Conservation (phyloP, 1,140 invertebrate genomes). For the Pantala flavescens region DNA sequence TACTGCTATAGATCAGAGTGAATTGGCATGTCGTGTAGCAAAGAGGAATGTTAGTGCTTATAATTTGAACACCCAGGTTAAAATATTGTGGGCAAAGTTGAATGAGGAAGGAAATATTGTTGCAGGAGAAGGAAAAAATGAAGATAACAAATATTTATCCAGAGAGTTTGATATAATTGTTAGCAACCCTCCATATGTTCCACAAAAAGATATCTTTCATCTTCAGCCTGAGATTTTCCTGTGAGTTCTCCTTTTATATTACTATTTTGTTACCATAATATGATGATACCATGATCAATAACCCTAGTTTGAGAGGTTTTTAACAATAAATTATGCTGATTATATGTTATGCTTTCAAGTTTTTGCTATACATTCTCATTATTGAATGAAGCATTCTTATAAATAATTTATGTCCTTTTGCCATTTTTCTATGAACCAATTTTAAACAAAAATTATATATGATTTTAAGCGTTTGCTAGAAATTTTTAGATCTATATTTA, state of each 20-base stretch:
- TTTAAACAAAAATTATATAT: no score
- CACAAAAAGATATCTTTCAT: constrained; percentile 39
- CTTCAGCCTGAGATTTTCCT: constrained; percentile 48
- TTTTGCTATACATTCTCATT: no score
- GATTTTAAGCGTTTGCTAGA: no score
- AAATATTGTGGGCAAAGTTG: constrained; percentile 39
- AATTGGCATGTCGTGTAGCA: constrained; percentile 46
- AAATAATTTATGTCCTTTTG: no score
- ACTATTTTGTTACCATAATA: background rate
- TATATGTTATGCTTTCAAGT: no score
- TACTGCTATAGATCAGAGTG: constrained; percentile 48
- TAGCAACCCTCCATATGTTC: constrained; percentile 55
- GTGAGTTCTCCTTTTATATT: constrained; percentile 34
- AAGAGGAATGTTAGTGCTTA: constrained; percentile 43
- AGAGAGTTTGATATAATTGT: constrained; percentile 47
- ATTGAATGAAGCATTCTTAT: no score
- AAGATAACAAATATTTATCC: constrained; percentile 27
- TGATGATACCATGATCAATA: no score
- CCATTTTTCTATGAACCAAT: no score
- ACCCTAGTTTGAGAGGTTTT: no score
- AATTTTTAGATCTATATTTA: no score
- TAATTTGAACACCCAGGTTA: constrained; percentile 35
- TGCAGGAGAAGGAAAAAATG: background rate
- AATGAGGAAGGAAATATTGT: constrained; percentile 30
- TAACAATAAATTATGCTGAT: no score